A percentile compares a stretch with the other conserved stretches of the same genome.
Evolutionary conservation across 2,888 invertebrate genomes (phyloP).

Genomic region (Metallyticus violacea): DNA sequence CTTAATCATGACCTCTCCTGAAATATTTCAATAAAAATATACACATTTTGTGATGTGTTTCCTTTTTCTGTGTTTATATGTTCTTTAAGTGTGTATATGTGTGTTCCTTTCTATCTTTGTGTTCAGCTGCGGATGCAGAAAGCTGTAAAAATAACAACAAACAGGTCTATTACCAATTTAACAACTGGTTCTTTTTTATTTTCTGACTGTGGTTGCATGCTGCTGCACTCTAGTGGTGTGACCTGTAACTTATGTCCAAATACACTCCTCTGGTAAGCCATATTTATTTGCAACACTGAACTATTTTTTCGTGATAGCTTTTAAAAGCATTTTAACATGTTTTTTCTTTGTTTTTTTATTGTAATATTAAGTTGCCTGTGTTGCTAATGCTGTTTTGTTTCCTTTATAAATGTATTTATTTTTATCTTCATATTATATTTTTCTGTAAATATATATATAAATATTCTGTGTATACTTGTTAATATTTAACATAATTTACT

Average conservation of each 20-base stretch:
- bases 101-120: background rate
- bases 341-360: too few relatives aligned
- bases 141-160: background rate
- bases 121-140: slow-evolving; percentile 7
- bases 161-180: background rate
- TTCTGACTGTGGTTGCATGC: slow-evolving; percentile 37
- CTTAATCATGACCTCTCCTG: background rate
- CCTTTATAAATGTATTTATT: background rate
- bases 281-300: slow-evolving; percentile 9
- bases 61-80: background rate
- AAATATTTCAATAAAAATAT: too few relatives aligned
- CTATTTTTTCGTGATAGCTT: background rate
- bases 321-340: background rate
- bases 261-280: slow-evolving; percentile 57
- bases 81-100: background rate
- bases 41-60: background rate
- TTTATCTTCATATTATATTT: too few relatives aligned
- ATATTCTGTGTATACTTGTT: background rate
- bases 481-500: background rate
- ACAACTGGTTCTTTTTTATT: slow-evolving; percentile 15
- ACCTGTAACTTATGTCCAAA: slow-evolving; percentile 57
- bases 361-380: background rate
- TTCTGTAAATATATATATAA: background rate
- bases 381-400: background rate
- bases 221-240: slow-evolving; percentile 46